Evolutionary conservation across 2,797 vertebrate species (phyloP).

Genomic region (Phaenicophaeus curvirostris): DNA sequence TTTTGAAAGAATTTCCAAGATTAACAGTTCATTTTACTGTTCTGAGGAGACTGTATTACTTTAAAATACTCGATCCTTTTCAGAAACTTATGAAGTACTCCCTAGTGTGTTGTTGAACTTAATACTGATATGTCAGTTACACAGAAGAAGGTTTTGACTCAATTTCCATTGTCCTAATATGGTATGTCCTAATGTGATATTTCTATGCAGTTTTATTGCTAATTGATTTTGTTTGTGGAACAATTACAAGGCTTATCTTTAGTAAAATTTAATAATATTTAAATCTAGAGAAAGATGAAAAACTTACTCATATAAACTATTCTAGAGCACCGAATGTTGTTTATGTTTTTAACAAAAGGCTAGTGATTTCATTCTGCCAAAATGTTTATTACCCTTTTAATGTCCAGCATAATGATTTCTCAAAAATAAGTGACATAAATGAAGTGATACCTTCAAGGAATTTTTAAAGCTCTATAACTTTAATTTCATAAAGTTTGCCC

Average conservation of each 20-base stretch:
- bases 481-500: not conserved
- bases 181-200: not conserved
- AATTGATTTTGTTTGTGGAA: not conserved
- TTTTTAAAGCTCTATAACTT: constrained; percentile 7
- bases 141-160: not conserved
- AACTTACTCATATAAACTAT: not conserved
- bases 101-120: not conserved
- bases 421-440: not conserved
- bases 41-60: not conserved
- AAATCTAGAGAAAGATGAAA: not conserved
- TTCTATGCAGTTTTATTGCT: not conserved
- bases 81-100: not conserved
- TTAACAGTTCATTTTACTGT: not conserved
- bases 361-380: not conserved
- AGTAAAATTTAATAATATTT: not conserved
- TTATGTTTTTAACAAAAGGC: not conserved
- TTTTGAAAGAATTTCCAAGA: not conserved
- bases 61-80: not conserved
- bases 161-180: not conserved
- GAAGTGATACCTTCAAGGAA: not conserved
- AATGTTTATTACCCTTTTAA: not conserved
- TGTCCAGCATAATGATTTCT: not conserved
- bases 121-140: not conserved
- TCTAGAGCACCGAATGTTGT: not conserved
- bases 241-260: not conserved